Conservation (phyloP, 2,797 vertebrate species). For the Miichthys miiuy region DNA sequence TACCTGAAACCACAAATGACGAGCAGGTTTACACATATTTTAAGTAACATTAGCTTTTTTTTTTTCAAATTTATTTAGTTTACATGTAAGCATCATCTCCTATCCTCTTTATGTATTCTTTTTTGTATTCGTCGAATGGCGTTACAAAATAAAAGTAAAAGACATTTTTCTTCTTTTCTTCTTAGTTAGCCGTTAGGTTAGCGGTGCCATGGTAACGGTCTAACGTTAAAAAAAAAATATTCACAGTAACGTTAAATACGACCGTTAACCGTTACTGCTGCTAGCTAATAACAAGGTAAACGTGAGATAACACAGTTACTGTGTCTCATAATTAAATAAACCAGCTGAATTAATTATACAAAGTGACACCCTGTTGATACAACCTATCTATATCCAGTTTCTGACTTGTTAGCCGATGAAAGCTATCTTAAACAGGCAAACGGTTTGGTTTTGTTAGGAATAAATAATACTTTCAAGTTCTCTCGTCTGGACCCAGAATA, state of each 20-base stretch:
- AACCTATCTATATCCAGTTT: not conserved
- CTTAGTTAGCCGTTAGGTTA: not conserved
- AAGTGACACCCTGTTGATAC: not conserved
- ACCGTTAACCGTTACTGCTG: not conserved
- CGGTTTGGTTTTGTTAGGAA: not conserved
- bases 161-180: too few species aligned
- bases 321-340: not conserved
- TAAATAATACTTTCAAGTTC: not conserved
- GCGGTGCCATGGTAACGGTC: too few species aligned
- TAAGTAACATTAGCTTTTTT: not conserved
- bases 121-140: not conserved
- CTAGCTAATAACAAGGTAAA: not conserved
- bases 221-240: not conserved
- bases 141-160: not conserved
- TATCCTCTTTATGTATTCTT: not conserved
- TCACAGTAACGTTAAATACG: not conserved
- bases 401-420: not conserved
- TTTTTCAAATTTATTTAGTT: not conserved
- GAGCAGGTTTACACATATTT: not conserved
- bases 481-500: not conserved
- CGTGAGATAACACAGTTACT: not conserved
- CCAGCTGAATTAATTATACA: too few species aligned
- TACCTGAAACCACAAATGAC: not conserved
- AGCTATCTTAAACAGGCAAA: not conserved
- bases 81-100: not conserved